Conservation (phyloP, 2,888 invertebrate genomes). For the Gonocerus acuteangulatus region DNA sequence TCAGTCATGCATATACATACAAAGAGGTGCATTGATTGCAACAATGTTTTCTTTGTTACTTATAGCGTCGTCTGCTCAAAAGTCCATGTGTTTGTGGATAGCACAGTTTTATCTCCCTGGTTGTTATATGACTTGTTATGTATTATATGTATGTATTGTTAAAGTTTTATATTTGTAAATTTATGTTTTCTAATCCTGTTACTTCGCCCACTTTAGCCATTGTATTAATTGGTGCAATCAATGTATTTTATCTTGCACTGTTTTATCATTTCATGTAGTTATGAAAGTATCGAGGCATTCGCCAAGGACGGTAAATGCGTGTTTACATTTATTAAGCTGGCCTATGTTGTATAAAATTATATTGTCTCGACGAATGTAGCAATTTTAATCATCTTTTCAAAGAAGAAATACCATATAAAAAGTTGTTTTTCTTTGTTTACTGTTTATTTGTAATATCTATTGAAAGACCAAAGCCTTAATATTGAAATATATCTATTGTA, state of each 20-base stretch:
- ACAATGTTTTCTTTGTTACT: constrained; percentile 5
- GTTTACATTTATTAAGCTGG: constrained; percentile 28
- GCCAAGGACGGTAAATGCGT: constrained; percentile 29
- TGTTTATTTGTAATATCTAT: constrained; percentile 38
- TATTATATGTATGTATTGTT: background rate
- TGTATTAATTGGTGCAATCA: constrained; percentile 32
- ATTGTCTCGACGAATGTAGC: constrained; percentile 33
- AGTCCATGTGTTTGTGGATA: background rate
- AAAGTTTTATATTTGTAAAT: background rate
- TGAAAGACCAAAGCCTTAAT: constrained; percentile 39
- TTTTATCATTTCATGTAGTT: constrained; percentile 21
- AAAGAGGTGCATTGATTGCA: constrained; percentile 22
- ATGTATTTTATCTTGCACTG: constrained; percentile 31
- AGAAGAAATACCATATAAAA: constrained; percentile 23
- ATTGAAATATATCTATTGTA: constrained; percentile 40
- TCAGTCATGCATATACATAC: constrained; percentile 23
- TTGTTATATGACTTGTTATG: background rate
- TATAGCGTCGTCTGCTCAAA: background rate
- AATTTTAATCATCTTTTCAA: constrained; percentile 35
- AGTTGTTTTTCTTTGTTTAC: constrained; percentile 33
- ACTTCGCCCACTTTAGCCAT: background rate
- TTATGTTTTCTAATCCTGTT: background rate
- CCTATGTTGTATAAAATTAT: constrained; percentile 32
- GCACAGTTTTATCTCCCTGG: background rate
- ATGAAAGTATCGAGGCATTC: constrained; percentile 23